Base-by-base conservation (phyloP, 2,113 vertebrate species). In the Mohoua ochrocephala region DNA sequence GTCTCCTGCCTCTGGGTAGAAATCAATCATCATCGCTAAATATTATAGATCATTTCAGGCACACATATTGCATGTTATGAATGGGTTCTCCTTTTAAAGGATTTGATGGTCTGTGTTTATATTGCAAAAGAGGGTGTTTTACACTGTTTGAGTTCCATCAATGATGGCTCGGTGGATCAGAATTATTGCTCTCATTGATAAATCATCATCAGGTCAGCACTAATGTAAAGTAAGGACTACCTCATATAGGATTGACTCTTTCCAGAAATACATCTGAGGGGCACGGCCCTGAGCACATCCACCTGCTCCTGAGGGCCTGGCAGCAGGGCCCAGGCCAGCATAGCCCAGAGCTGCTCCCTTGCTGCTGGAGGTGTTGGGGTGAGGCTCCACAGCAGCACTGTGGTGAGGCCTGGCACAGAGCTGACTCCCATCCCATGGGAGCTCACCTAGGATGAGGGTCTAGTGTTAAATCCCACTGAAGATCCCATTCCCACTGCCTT, bases 401-500 rank as follows among this genome's bases (percentile, higher is more conserved):
- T 0, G 1, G 19, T 13, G 22, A 22, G 3, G 30, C 16, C 37
- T 15, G 28, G 26, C 13, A 17, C 35, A 2, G 3, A 12, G 23
- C 14, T 54, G 23, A 28, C 3, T 10, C 15, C 23, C 1, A 10
- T 14, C 4, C 37, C 5, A 0, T 1, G 5, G 30, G 24, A 73
- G 6, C 24, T 53, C 31, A 49, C 28, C 5, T 9, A 22, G 49
- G 31, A 26, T 8, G 0, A 61, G 13, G 9, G 8, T 35, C 28
- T 20, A 3, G 21, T 7, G 15, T 10, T 42, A 31, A n/a, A 15
- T 7, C 10, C 15, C 35, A 14, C 22, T 2, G 3, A 44, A 64
- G 30, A 28, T 42, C 13, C 54, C 2, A 7, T 17, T 37, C 33
- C 35, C 4, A 5, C 13, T 12, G 18, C 65, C 42, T 67, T 2